phyloP scores from a whole-genome alignment of 2,888 invertebrate species.

The Pecten maximus region DNA sequence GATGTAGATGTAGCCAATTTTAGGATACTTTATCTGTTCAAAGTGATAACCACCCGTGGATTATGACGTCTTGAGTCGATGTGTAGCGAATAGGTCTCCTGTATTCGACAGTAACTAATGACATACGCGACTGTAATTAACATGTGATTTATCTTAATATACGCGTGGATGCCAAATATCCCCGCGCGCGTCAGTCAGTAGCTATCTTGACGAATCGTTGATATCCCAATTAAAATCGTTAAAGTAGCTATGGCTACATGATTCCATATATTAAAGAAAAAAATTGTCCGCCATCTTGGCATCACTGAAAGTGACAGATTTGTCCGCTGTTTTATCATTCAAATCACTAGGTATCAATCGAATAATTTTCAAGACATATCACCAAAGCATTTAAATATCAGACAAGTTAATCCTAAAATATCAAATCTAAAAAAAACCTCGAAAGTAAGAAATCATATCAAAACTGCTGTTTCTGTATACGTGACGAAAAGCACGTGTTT shows the following conservation, averaged over 20 bases:
- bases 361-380: not conserved
- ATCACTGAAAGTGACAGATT: not conserved
- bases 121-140: not conserved
- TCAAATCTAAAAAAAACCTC: not conserved
- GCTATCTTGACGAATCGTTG: not conserved
- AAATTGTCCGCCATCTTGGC: not conserved
- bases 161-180: not conserved
- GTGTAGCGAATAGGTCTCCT: not conserved
- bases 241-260: not conserved
- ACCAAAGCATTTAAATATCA: not conserved
- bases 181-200: not conserved
- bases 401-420: not conserved
- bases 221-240: conserved; percentile 16
- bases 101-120: not conserved
- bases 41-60: not conserved
- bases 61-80: not conserved
- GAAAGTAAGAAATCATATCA: not conserved
- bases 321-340: not conserved
- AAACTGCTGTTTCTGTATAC: not conserved
- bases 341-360: not conserved
- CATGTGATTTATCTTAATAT: conserved; percentile 4
- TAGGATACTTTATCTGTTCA: not conserved
- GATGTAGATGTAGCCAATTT: not conserved
- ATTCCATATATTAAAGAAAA: not conserved
- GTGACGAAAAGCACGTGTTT: not conserved